Percentiles rank a stretch among this genome's conserved stretches.
Evolutionary conservation across 2,797 vertebrate genomes (phyloP).

Genomic region (Sylvia borin): DNA sequence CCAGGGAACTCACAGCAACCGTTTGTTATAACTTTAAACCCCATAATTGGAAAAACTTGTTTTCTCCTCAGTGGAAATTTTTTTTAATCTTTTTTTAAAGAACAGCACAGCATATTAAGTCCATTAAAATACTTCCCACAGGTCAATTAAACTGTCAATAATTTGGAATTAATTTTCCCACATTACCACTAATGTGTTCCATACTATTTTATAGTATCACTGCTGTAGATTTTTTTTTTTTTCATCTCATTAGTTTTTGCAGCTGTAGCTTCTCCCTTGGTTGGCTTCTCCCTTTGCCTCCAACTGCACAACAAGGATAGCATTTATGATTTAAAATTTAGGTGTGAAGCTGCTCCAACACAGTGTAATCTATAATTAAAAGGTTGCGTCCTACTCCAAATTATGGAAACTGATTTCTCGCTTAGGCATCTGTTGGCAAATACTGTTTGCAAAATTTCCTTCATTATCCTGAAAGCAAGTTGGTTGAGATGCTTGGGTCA

Average conservation of each 20-base stretch:
- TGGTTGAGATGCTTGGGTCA: background rate
- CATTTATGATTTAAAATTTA: background rate
- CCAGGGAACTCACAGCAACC: background rate
- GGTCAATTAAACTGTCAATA: constrained; percentile 20
- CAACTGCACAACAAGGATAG: background rate
- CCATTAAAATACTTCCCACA: background rate
- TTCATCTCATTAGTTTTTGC: background rate
- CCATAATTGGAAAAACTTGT: background rate
- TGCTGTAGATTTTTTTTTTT: background rate
- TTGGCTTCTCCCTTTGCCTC: constrained; percentile 20
- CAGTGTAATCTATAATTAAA: background rate
- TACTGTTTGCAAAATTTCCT: background rate
- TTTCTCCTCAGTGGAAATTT: background rate
- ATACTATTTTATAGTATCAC: background rate
- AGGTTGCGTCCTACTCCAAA: background rate
- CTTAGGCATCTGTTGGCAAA: background rate
- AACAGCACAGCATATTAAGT: background rate
- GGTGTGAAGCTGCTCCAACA: background rate
- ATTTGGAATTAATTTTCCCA: constrained; percentile 24
- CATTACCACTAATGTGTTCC: background rate
- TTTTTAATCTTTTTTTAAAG: background rate
- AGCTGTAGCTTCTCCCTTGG: background rate
- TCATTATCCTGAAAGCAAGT: background rate
- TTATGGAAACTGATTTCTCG: background rate
- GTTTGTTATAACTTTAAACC: background rate